A percentile compares a stretch with the other conserved stretches of the same genome.
These are phyloP conservation scores for Cerastoderma edule DNA, from an alignment of 2,888 invertebrate genomes.

Conservation along the genomic window DNA sequence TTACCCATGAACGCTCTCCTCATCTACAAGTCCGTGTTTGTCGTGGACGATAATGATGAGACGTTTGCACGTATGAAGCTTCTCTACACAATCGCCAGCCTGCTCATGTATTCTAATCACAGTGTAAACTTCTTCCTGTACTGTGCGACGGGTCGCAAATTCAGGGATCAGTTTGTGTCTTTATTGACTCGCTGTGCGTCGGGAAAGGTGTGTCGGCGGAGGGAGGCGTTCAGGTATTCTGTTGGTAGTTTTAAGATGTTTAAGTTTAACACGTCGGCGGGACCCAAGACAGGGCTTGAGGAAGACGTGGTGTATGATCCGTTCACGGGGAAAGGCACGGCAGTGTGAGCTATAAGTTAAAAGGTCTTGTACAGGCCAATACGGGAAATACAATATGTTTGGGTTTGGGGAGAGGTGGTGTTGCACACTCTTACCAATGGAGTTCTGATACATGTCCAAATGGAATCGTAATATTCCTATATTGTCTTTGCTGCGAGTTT, in stretches of 20 bases:
- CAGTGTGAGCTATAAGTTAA: too few species aligned
- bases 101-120: slow-evolving; percentile 82
- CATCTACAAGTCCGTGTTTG: slow-evolving; percentile 64
- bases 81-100: slow-evolving; percentile 71
- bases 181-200: slow-evolving; percentile 3
- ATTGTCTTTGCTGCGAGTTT: too few species aligned
- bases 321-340: slow-evolving; percentile 9
- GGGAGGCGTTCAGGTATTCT: slow-evolving; percentile 11
- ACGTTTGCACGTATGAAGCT: slow-evolving; percentile 64
- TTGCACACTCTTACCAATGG: too few species aligned
- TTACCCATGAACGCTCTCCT: slow-evolving; percentile 77
- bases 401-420: too few species aligned
- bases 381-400: too few species aligned
- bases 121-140: slow-evolving; percentile 80
- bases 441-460: too few species aligned
- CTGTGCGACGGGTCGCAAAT: slow-evolving; percentile 76
- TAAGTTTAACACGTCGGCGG: slow-evolving; percentile 7
- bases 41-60: slow-evolving; percentile 43
- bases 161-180: slow-evolving; percentile 64
- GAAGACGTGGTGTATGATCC: slow-evolving; percentile 6
- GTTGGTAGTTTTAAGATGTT: slow-evolving; percentile 27
- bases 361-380: too few species aligned
- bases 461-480: too few species aligned
- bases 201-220: slow-evolving; percentile 4
- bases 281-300: slow-evolving; percentile 14